Conservation (phyloP, 2,888 invertebrate genomes). For the Ochropleura leucogaster region DNA sequence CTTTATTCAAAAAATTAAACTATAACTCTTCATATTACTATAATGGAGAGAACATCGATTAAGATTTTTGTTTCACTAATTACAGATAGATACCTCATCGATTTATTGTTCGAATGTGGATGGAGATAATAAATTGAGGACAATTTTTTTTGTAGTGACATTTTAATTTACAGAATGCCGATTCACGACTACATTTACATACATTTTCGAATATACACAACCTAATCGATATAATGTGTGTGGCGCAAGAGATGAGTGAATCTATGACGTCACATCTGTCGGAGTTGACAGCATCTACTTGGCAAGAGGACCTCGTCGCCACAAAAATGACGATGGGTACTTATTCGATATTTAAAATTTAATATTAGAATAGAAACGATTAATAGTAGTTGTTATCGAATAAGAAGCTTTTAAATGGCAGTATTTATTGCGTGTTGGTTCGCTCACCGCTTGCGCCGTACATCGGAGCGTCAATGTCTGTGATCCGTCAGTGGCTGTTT, state of each 20-base stretch:
- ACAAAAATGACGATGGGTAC: slow-evolving; percentile 61
- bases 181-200: slow-evolving; percentile 79
- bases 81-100: slow-evolving; percentile 74
- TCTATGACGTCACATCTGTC: slow-evolving; percentile 56
- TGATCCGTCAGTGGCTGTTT: slow-evolving; percentile 78
- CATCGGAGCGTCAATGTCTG: slow-evolving; percentile 68
- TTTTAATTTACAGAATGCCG: slow-evolving; percentile 79
- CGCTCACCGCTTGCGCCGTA: slow-evolving; percentile 74
- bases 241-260: slow-evolving; percentile 77
- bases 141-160: slow-evolving; percentile 76
- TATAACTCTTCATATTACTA: slow-evolving; percentile 62
- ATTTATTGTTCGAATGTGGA: slow-evolving; percentile 89
- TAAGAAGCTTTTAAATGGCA: slow-evolving; percentile 63
- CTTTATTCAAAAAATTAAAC: slow-evolving; percentile 68
- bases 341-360: slow-evolving; percentile 58
- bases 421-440: slow-evolving; percentile 54
- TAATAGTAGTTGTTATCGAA: slow-evolving; percentile 57
- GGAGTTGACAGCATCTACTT: slow-evolving; percentile 49
- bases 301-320: slow-evolving; percentile 54
- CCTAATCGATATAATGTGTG: slow-evolving; percentile 79
- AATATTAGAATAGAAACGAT: slow-evolving; percentile 59
- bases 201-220: slow-evolving; percentile 80
- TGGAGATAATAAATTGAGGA: slow-evolving; percentile 88
- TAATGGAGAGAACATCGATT: slow-evolving; percentile 65
- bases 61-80: slow-evolving; percentile 69